Evolutionary conservation across 2,797 vertebrate genomes (phyloP).

Genomic region (Podarcis siculus): DNA sequence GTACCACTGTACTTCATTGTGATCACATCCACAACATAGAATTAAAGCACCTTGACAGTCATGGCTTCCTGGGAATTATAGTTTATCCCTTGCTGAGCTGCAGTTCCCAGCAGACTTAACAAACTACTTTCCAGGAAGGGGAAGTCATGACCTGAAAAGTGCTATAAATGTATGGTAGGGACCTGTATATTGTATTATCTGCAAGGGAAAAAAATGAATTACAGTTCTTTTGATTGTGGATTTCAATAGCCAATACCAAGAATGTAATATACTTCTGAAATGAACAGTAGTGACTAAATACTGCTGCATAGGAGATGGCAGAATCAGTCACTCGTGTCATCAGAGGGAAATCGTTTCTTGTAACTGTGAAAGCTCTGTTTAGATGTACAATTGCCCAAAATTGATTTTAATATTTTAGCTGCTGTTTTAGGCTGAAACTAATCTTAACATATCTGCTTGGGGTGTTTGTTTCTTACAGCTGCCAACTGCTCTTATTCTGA

Average conservation of each 20-base stretch:
- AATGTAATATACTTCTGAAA: background rate
- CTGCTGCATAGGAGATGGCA: background rate
- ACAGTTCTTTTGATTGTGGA: background rate
- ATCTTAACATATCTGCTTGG: background rate
- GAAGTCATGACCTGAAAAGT: too few species aligned
- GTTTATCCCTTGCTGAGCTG: too few species aligned
- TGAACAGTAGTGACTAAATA: background rate
- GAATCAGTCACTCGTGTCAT: background rate
- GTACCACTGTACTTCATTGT: too few species aligned
- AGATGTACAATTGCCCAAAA: background rate
- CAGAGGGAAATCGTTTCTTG: background rate
- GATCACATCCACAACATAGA: too few species aligned
- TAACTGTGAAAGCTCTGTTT: background rate
- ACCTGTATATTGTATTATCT: too few species aligned
- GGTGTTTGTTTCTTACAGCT: background rate
- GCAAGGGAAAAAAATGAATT: too few species aligned
- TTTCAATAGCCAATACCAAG: background rate
- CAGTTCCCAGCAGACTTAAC: too few species aligned
- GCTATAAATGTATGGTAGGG: too few species aligned
- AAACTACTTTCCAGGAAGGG: too few species aligned
- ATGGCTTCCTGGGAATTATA: too few species aligned
- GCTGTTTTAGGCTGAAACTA: conserved; percentile 4
- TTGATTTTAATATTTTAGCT: background rate
- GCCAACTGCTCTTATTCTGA: background rate
- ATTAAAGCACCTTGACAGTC: too few species aligned